Base-by-base conservation (phyloP, 2,797 vertebrate species). In the Centroberyx gerrardi region DNA sequence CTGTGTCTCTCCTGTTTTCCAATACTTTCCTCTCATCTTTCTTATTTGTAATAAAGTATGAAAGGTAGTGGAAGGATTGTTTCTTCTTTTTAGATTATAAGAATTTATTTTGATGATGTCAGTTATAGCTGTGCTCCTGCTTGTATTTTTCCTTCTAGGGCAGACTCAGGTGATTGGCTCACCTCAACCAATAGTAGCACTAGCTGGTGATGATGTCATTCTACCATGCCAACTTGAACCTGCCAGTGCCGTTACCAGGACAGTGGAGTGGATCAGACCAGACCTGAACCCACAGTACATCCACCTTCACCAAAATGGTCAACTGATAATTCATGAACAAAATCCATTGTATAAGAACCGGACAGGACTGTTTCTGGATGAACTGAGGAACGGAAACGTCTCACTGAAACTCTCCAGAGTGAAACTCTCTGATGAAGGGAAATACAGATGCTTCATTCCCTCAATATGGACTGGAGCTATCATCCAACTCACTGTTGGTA, bases 321-420 rank as follows among this genome's bases (percentile, higher is more conserved):
- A 74, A 28, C 14, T 59, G 3, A 17, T 13, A 2, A 8, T 0
- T n/a, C n/a, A n/a, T 8, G 18, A 60, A 36, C 61, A 86, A 38
- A 13, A 78, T 13, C 3, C 17, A 1, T 13, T 28, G 0, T 93
- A 82, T 29, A 8, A 0, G 5, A 83, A 70, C 0, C 87, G 91
- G 59, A 83, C 88, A 0, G 36, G 60, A 1, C 60, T 92, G 38
- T 86, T 64, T 28, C 31, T 0, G 17, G 38, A 38, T 22, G 66
- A 83, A 4, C 62, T 93, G 6, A 53, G 22, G 22, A n/a, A 60
- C 8, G 92, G 92, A 17, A 86, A 92, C 0, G 0, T 89, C 22
- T 93, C 91, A 12, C 71, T 93, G 36, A 68, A 67, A 66, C 1
- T 22, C 22, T 22, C 22, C 22, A 22, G 1, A 22, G 22, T 22